Evolutionary conservation across 2,888 invertebrate genomes (phyloP).

Genomic region (Pocota personata): DNA sequence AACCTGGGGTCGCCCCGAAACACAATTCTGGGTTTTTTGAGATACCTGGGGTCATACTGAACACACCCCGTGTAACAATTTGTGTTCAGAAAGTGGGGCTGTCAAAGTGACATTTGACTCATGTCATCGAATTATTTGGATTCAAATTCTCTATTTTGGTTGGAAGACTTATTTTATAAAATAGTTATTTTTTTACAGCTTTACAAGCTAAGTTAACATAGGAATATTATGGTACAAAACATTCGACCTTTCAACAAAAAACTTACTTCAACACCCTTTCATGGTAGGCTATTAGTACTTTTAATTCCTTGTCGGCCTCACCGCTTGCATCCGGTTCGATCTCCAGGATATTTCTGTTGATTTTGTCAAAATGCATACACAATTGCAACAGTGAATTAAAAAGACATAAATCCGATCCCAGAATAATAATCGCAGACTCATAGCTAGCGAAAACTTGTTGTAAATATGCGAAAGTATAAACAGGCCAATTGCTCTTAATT

Average conservation of each 20-base stretch:
- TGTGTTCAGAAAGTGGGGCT: no score
- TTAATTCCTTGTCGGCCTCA: not conserved
- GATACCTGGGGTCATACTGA: no score
- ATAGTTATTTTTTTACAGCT: no score
- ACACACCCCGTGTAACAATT: no score
- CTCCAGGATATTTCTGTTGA: constrained; percentile 22
- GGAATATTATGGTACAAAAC: no score
- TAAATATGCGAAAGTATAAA: not conserved
- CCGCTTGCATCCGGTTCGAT: constrained; percentile 23
- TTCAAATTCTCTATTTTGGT: no score
- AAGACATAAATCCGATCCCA: constrained; percentile 62
- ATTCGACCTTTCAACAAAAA: not conserved
- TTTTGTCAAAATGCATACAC: constrained; percentile 68
- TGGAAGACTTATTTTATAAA: no score
- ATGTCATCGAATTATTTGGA: no score
- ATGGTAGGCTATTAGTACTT: constrained; percentile 14
- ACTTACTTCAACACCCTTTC: constrained; percentile 14
- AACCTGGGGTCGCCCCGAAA: no score
- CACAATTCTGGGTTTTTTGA: no score
- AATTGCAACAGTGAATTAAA: constrained; percentile 58
- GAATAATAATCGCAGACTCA: constrained; percentile 25
- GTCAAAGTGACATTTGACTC: no score
- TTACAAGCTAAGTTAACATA: no score
- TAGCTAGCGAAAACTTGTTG: not conserved
- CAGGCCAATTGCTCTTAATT: not conserved